Conservation (phyloP, 2,888 invertebrate species). For the Oxycera nigricornis region DNA sequence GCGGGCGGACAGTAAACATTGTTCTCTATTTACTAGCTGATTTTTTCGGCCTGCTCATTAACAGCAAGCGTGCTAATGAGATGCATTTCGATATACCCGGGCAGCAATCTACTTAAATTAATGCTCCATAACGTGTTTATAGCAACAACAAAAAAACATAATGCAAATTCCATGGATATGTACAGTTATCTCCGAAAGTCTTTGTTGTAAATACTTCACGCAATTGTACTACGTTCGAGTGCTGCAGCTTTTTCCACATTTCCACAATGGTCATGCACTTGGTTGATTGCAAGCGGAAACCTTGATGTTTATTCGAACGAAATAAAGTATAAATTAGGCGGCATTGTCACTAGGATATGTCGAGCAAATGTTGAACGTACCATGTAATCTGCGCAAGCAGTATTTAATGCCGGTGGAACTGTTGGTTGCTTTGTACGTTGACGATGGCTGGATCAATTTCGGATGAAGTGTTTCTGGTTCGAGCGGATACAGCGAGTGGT, state of each 20-base stretch:
- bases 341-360: slow-evolving; percentile 36
- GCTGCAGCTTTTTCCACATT: slow-evolving; percentile 93
- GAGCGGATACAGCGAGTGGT: slow-evolving; percentile 84
- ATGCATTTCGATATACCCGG: too few species aligned
- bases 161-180: slow-evolving; percentile 61
- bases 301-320: slow-evolving; percentile 61
- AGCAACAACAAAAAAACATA: not conserved
- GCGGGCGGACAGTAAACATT: too few species aligned
- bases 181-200: slow-evolving; percentile 95
- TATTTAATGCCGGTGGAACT: slow-evolving; percentile 84
- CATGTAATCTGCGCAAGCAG: slow-evolving; percentile 88
- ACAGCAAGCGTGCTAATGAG: too few species aligned
- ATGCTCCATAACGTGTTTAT: not conserved
- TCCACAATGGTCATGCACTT: slow-evolving; percentile 88
- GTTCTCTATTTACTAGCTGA: too few species aligned
- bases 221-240: slow-evolving; percentile 92
- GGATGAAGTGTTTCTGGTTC: slow-evolving; percentile 71
- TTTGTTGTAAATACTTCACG: slow-evolving; percentile 94
- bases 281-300: slow-evolving; percentile 79
- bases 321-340: slow-evolving; percentile 30
- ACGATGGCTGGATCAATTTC: slow-evolving; percentile 78
- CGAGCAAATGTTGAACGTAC: slow-evolving; percentile 58
- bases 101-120: not conserved
- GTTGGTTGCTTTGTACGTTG: slow-evolving; percentile 89
- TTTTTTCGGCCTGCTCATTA: too few species aligned